Percentiles rank a stretch among this genome's conserved stretches.
Conservation (phyloP, 2,113 vertebrate genomes). For the Corythornis cristatus region DNA sequence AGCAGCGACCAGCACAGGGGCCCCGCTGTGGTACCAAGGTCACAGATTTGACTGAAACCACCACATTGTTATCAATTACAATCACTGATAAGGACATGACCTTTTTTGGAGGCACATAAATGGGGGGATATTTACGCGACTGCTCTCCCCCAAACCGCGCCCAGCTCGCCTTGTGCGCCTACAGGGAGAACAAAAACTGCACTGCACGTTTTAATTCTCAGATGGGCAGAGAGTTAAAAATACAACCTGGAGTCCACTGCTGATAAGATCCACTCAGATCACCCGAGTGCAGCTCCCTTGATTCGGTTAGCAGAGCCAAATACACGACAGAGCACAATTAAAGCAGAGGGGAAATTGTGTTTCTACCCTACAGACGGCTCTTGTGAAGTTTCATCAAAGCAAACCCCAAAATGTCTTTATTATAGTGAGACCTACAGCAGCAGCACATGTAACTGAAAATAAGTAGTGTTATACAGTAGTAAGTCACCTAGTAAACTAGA, state of each 20-base stretch:
- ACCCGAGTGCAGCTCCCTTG: slow-evolving; percentile 22
- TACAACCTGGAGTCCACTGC: not conserved
- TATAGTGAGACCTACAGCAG: slow-evolving; percentile 45
- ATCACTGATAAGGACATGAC: slow-evolving; percentile 49
- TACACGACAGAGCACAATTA: slow-evolving; percentile 2
- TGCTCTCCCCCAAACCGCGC: not conserved
- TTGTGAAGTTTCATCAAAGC: slow-evolving; percentile 58
- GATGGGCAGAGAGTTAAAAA: not conserved
- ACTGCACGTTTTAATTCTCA: not conserved
- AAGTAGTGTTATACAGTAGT: slow-evolving; percentile 41
- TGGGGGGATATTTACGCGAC: accelerated
- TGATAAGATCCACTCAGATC: slow-evolving; percentile 11
- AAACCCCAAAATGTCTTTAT: slow-evolving; percentile 24
- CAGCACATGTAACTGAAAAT: not conserved
- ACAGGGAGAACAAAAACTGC: not conserved
- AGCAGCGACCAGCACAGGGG: slow-evolving; percentile 22
- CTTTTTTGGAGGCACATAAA: not conserved
- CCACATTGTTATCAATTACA: slow-evolving; percentile 59
- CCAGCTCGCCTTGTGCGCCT: not conserved
- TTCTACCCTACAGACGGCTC: slow-evolving; percentile 41
- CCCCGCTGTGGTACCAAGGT: slow-evolving; percentile 45
- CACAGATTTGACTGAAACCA: slow-evolving; percentile 23
- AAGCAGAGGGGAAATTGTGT: slow-evolving; percentile 40
- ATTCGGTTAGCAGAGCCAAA: slow-evolving; percentile 47
- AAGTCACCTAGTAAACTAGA: slow-evolving; percentile 59